Evolutionary conservation across 2,113 vertebrate genomes (phyloP).

Genomic region (Apodemus speciosus): DNA sequence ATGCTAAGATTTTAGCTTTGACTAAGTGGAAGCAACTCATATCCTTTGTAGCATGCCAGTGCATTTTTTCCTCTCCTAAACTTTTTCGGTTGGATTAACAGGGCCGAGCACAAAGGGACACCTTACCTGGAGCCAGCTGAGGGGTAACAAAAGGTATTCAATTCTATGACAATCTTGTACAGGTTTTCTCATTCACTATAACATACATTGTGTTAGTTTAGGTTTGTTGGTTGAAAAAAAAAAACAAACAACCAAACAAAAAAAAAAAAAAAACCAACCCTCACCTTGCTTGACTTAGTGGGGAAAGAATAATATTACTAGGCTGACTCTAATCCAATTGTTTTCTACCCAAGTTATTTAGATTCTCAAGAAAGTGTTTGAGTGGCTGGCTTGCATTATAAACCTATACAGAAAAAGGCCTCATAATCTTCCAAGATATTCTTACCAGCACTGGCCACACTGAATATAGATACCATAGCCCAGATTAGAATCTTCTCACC

Average conservation of each 20-base stretch:
- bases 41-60: background rate
- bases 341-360: slow-evolving; percentile 51
- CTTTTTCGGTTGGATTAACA: background rate
- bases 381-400: slow-evolving; percentile 34
- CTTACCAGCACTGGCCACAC: background rate
- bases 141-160: slow-evolving; percentile 29
- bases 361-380: background rate
- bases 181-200: slow-evolving; percentile 31
- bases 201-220: slow-evolving; percentile 27
- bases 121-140: background rate
- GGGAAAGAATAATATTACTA: background rate
- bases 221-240: slow-evolving; percentile 37
- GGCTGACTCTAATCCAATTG: background rate
- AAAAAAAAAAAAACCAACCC: background rate
- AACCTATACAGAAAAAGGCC: background rate
- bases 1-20: slow-evolving; percentile 28
- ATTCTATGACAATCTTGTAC: background rate
- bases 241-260: no score
- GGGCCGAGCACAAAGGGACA: background rate
- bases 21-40: background rate
- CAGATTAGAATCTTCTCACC: background rate
- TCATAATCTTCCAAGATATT: background rate
- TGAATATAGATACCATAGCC: background rate
- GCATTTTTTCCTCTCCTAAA: background rate
- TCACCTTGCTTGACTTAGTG: background rate